Evolutionary conservation across 2,113 vertebrate genomes (phyloP), one percentile per base, ranked within the genome.

Genomic region (Noctilio leporinus): DNA sequence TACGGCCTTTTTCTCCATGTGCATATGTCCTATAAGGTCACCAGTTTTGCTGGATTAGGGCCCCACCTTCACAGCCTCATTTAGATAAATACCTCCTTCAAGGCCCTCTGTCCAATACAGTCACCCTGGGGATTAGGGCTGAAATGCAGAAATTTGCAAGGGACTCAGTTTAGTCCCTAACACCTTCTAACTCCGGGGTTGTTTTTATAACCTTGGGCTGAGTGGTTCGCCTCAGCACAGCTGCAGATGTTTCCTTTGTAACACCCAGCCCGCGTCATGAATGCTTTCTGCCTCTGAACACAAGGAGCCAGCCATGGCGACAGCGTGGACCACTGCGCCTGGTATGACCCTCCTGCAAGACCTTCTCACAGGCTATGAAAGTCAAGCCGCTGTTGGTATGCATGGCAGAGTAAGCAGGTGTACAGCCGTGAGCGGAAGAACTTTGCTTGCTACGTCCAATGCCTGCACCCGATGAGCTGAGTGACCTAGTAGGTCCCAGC

Each of bases 281-380:
- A 7, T 28, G 26, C 53, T 81, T 24, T 22, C 47, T 11, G 4
- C 15, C 43, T 11, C 9, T 86, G 86, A 72, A 80, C 45, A 51
- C 76, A 38, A 69, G 33, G 22, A 49, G 65, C 3, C 6, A 49
- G n/a, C 2, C 28, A 26, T 9, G 2, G 2, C 3, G 1, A 26
- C 20, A 45, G 51, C 1, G 0, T 1, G 15, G 33, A 26, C 24
- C 15, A 11, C 26, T 15, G 45, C 4, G 10, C 47, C 38, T 11
- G 6, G 2, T 8, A 0, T 24, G 7, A 1, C n/a, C 53, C 35
- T 67, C 64, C 33, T 3, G 2, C 8, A 4, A 19, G 40, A 24
- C 67, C 73, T 45, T 22, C 7, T 89, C 69, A 10, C 5, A 8
- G 78, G 57, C 55, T 53, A 2, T 67, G 65, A 55, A 40, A 43